Percentiles rank a stretch among this genome's conserved stretches.
Conservation (phyloP, 2,113 vertebrate species). For the Noctilio leporinus region DNA sequence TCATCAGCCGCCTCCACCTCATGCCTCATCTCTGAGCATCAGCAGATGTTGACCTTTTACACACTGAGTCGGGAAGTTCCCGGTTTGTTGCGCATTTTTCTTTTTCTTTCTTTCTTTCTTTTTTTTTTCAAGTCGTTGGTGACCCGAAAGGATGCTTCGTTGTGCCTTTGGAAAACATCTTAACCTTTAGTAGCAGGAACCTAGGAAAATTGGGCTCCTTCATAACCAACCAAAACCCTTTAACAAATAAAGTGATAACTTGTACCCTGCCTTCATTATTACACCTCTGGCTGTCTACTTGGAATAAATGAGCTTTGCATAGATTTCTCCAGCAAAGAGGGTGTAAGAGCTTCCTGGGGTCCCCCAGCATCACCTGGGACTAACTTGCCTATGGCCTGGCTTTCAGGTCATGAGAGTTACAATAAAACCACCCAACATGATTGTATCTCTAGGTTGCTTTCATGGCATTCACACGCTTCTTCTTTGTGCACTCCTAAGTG, state of each 20-base stretch:
- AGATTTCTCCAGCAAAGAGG: conserved; percentile 44
- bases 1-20: conserved; percentile 77
- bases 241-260: background rate
- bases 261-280: background rate
- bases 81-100: conserved; percentile 47
- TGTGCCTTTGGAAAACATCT: conserved; percentile 68
- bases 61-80: conserved; percentile 79
- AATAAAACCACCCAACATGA: conserved; percentile 23
- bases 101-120: conserved; percentile 28
- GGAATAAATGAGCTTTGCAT: conserved; percentile 32
- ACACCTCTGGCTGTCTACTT: background rate
- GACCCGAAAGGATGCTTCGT: conserved; percentile 80
- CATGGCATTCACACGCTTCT: conserved; percentile 56
- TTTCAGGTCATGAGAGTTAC: conserved; percentile 18
- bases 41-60: conserved; percentile 87
- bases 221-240: background rate
- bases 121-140: conserved; percentile 60
- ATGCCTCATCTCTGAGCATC: conserved; percentile 83
- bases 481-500: conserved; percentile 53
- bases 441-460: conserved; percentile 63
- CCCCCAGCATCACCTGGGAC: background rate
- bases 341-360: conserved; percentile 18
- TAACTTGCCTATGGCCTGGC: conserved; percentile 6
- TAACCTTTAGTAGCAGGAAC: conserved; percentile 23
- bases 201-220: conserved; percentile 52